Evolutionary conservation across 2,113 vertebrate species (phyloP).

Genomic region (Aegypius monachus): DNA sequence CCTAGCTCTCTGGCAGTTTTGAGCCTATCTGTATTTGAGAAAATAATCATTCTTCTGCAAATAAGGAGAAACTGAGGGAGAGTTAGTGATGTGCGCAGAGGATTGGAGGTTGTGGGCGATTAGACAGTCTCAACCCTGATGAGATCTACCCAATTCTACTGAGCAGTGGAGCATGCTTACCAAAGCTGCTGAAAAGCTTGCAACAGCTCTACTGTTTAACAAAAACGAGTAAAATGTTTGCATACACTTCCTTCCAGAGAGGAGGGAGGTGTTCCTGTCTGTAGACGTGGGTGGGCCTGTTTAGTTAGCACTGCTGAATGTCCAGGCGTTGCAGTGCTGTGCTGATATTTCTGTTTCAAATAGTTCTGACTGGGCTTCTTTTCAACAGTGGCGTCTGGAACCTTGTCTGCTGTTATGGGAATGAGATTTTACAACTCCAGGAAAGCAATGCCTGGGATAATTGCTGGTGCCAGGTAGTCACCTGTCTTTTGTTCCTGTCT

Average conservation of each 20-base stretch:
- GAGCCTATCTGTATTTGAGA: background rate
- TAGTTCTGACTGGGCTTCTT: background rate
- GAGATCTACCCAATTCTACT: background rate
- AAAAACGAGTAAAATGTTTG: background rate
- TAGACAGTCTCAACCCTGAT: background rate
- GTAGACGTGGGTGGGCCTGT: rapidly evolving
- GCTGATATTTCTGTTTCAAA: background rate
- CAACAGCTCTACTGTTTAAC: background rate
- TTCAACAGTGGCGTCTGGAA: conserved; percentile 84
- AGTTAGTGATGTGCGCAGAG: background rate
- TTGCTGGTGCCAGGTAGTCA: conserved; percentile 89
- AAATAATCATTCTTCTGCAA: background rate
- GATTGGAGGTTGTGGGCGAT: background rate
- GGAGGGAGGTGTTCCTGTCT: background rate
- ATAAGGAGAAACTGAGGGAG: background rate
- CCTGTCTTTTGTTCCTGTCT: background rate
- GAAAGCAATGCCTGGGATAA: conserved; percentile 92
- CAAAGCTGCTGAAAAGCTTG: background rate
- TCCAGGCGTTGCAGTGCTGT: rapidly evolving
- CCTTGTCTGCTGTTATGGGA: conserved; percentile 87
- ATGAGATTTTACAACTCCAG: conserved; percentile 91
- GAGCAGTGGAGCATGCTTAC: background rate
- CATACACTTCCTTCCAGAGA: rapidly evolving
- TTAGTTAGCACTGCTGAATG: background rate
- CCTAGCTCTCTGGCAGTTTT: background rate